Evolutionary conservation across 2,113 vertebrate genomes (phyloP).

Genomic region (Coturnix japonica): DNA sequence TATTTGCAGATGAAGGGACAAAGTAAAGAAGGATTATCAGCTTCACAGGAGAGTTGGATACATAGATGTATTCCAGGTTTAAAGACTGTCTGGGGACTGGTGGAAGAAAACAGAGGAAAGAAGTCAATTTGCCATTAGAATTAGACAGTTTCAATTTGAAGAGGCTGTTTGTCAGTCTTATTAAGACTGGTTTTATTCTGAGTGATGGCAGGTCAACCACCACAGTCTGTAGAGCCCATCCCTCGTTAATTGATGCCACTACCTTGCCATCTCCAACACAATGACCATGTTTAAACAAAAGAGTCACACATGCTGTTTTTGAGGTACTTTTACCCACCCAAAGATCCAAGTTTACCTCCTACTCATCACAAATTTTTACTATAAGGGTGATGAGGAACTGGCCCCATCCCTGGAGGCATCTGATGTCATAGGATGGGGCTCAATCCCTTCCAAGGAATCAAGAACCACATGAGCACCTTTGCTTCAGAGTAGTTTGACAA

Average conservation of each 20-base stretch:
- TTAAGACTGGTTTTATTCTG: background rate
- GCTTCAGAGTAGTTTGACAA: background rate
- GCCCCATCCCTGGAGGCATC: no score
- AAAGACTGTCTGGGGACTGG: background rate
- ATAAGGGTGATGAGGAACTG: no score
- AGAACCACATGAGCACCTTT: background rate
- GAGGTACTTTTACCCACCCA: background rate
- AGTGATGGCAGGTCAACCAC: background rate
- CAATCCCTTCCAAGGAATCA: background rate
- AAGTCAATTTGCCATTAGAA: accelerated
- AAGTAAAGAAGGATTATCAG: background rate
- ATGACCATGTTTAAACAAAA: background rate
- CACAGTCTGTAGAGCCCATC: background rate
- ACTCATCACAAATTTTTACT: background rate
- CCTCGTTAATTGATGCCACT: background rate
- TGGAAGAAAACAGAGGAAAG: background rate
- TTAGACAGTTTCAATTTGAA: background rate
- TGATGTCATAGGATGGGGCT: no score
- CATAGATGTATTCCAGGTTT: background rate
- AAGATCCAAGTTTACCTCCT: background rate
- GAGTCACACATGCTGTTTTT: background rate
- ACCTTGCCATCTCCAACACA: accelerated
- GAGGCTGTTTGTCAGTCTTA: background rate
- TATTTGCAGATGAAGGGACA: background rate
- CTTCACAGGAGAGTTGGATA: background rate